Base-by-base conservation (phyloP, 2,113 vertebrate species). In the Poecile atricapillus region DNA sequence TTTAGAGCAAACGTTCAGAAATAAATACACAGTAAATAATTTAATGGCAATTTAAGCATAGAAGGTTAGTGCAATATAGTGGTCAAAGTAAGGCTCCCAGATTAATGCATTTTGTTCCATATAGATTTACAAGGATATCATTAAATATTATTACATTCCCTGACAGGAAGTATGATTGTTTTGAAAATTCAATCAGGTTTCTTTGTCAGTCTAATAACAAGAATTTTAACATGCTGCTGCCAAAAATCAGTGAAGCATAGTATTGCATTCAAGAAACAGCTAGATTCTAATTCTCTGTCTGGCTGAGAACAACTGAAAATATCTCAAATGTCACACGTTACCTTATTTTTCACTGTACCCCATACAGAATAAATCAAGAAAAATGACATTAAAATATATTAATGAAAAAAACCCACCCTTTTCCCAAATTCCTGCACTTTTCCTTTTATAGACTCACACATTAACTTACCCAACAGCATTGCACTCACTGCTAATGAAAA, bases 391-490 rank as follows among this genome's bases (percentile, higher is more conserved):
- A 75, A 91, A 52, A 71, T 50, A 46, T 41, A 93, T 85, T 87
- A 78, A 93, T 69, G 30, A 83, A 78, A 93, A 95, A 77, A 95
- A 52, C 6, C 22, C 50, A 83, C 30, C 47, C 47, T 90, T 78
- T 71, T 44, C 58, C 27, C 56, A 76, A 88, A 92, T 93, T 89
- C 78, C 18, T 96, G 49, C 19, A 20, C 41, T 90, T 90, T 93
- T 59, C 56, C 71, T 97, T 92, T 96, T 90, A 93, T 70, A 95
- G 41, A 80, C 73, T 95, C 46, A 71, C 67, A 97, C 73, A 95
- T 98, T 97, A 97, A 98, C 97, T 98, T 97, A 98, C 97, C 97
- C 93, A 98, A 97, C 87, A 98, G 96, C 97, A 97, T 97, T 94
- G 93, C 87, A 95, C 97, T 98, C 95, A 94, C 85, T 97, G 92